Evolutionary conservation across 2,797 vertebrate genomes (phyloP).

Genomic region (Paedocypris micromegethes): DNA sequence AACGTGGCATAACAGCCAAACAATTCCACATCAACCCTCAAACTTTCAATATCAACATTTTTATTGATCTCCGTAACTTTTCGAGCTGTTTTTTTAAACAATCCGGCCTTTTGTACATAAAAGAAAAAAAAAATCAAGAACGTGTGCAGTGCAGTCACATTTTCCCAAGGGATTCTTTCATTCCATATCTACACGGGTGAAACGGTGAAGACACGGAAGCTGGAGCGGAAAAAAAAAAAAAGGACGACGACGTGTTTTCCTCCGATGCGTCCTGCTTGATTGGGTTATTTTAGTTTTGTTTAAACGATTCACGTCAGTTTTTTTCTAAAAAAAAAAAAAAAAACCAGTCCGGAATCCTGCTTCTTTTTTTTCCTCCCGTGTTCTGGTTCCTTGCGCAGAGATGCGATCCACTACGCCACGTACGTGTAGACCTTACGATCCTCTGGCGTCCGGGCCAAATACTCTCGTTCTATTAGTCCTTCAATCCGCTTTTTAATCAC

Average conservation of each 20-base stretch:
- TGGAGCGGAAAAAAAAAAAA: slow-evolving; percentile 84
- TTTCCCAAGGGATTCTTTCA: slow-evolving; percentile 89
- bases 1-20: slow-evolving; percentile 29
- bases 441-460: slow-evolving; percentile 96
- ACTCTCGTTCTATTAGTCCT: slow-evolving; percentile 99
- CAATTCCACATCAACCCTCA: neutral
- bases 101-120: slow-evolving; percentile 88
- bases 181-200: slow-evolving; percentile 89
- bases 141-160: slow-evolving; percentile 91
- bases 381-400: slow-evolving; percentile 41
- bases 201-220: slow-evolving; percentile 89
- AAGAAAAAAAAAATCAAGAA: slow-evolving; percentile 65
- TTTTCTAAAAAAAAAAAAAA: slow-evolving; percentile 78
- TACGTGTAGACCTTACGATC: slow-evolving; percentile 99
- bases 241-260: slow-evolving; percentile 79
- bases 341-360: slow-evolving; percentile 75
- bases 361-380: slow-evolving; percentile 47
- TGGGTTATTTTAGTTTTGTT: slow-evolving; percentile 52
- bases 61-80: slow-evolving; percentile 70
- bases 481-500: slow-evolving; percentile 99
- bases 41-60: slow-evolving; percentile 50
- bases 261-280: slow-evolving; percentile 58
- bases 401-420: slow-evolving; percentile 80
- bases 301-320: slow-evolving; percentile 52
- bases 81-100: slow-evolving; percentile 70